phyloP scores from a whole-genome alignment of 2,888 invertebrate genomes.

The Epistrophe grossulariae region DNA sequence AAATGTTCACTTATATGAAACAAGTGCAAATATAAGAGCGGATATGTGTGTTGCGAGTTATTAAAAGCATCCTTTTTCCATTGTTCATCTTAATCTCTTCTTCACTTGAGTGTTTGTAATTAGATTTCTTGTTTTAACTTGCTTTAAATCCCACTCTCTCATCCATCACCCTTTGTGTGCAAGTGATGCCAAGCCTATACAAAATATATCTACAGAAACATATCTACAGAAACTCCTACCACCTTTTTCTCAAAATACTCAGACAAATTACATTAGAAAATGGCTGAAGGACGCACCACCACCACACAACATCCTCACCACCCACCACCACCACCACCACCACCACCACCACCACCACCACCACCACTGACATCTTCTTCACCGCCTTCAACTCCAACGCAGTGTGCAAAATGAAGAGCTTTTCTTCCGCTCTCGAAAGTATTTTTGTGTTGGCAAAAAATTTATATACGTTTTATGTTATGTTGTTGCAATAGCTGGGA shows the following conservation, averaged over 20 bases:
- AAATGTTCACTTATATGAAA: slow-evolving; percentile 19
- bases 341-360: too few relatives aligned
- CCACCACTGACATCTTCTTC: background rate
- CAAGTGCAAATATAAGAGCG: slow-evolving; percentile 4
- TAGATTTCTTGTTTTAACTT: slow-evolving; percentile 33
- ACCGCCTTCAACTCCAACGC: slow-evolving; percentile 17
- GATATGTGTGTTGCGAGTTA: slow-evolving; percentile 26
- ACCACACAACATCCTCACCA: too few relatives aligned
- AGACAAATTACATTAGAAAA: slow-evolving; percentile 52
- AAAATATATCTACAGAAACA: background rate
- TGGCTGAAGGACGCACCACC: slow-evolving; percentile 13
- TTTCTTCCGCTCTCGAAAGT: slow-evolving; percentile 29
- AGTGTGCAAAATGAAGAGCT: slow-evolving; percentile 28
- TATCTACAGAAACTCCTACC: background rate
- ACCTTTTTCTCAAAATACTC: slow-evolving; percentile 12
- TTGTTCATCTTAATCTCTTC: slow-evolving; percentile 36
- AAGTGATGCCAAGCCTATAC: slow-evolving; percentile 30
- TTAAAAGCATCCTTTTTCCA: slow-evolving; percentile 30
- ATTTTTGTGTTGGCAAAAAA: slow-evolving; percentile 21
- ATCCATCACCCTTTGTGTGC: slow-evolving; percentile 28
- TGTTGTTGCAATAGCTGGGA: slow-evolving; percentile 46
- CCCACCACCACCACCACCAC: too few relatives aligned
- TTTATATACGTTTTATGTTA: background rate
- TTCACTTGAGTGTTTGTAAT: slow-evolving; percentile 39
- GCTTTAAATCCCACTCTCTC: slow-evolving; percentile 5